phyloP scores from a whole-genome alignment of 92 coral and sea anemone species.

The Zoanthus gigantus region DNA sequence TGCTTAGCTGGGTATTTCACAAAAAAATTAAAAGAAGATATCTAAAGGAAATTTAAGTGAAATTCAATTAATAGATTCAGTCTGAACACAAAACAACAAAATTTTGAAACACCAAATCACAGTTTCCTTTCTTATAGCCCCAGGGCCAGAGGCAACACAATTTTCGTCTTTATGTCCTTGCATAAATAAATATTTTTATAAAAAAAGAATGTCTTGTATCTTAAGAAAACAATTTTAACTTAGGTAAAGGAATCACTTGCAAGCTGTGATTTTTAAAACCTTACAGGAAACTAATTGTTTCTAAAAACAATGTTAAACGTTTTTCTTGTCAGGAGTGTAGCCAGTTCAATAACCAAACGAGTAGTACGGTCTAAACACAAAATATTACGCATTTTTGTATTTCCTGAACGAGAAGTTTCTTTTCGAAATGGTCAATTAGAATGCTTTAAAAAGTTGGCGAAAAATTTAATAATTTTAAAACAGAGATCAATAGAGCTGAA shows the following conservation, averaged over 20 bases:
- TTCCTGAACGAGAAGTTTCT: slow-evolving; percentile 6
- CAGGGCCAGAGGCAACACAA: not conserved
- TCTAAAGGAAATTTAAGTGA: too few relatives aligned
- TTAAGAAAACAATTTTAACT: not conserved
- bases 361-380: not conserved
- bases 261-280: not conserved
- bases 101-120: not conserved
- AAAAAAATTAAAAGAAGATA: too few relatives aligned
- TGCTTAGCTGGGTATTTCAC: too few relatives aligned
- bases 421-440: not conserved
- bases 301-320: not conserved
- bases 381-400: not conserved
- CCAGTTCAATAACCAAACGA: not conserved
- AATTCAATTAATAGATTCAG: not conserved
- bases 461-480: too few relatives aligned
- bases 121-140: not conserved
- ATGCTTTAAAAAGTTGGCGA: not conserved
- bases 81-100: not conserved
- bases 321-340: not conserved
- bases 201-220: not conserved
- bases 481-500: too few relatives aligned
- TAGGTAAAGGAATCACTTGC: too few relatives aligned
- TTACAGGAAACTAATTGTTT: slow-evolving; percentile 1
- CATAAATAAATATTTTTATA: not conserved
- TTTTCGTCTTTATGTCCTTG: not conserved